Conservation (phyloP, 2,888 invertebrate genomes). For the Drosophila koepferae region DNA sequence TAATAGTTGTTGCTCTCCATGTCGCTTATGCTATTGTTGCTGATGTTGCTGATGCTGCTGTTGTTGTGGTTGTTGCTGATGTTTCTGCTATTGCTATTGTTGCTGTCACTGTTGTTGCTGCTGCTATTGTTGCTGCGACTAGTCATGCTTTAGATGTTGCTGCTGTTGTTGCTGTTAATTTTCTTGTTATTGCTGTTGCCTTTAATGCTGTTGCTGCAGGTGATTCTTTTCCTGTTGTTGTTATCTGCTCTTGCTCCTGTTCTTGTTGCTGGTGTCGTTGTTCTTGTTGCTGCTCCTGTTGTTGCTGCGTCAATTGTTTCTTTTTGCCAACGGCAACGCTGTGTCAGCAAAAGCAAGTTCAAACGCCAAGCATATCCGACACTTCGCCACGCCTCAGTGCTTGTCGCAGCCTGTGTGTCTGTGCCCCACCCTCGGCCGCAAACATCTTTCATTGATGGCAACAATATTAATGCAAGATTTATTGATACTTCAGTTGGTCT, state of each 20-base stretch:
- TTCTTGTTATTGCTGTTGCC: slow-evolving; percentile 10
- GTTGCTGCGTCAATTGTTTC: slow-evolving; percentile 26
- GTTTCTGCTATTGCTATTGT: slow-evolving; percentile 12
- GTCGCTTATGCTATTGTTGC: neutral
- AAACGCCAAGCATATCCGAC: slow-evolving; percentile 46
- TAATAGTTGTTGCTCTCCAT: neutral
- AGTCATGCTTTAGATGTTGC: slow-evolving; percentile 1
- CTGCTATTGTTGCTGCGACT: neutral
- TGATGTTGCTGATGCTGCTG: neutral
- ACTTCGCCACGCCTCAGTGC: slow-evolving; percentile 11
- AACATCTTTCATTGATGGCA: slow-evolving; percentile 37
- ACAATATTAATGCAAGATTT: slow-evolving; percentile 68
- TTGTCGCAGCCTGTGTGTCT: neutral
- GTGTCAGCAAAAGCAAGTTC: slow-evolving; percentile 53
- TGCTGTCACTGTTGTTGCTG: neutral
- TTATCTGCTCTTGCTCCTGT: slow-evolving; percentile 5
- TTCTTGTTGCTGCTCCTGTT: slow-evolving; percentile 7
- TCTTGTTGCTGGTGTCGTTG: slow-evolving; percentile 6
- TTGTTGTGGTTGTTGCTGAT: slow-evolving; percentile 13
- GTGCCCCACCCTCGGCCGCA: neutral
- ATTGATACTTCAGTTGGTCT: slow-evolving; percentile 51
- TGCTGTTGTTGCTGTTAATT: slow-evolving; percentile 29
- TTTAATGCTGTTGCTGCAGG: slow-evolving; percentile 2
- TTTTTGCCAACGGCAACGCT: slow-evolving; percentile 37
- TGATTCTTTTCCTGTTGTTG: slow-evolving; percentile 21